These are phyloP conservation scores for Clarias macrocephalus DNA, from an alignment of 2,113 vertebrate genomes.

Conservation along the genomic window DNA sequence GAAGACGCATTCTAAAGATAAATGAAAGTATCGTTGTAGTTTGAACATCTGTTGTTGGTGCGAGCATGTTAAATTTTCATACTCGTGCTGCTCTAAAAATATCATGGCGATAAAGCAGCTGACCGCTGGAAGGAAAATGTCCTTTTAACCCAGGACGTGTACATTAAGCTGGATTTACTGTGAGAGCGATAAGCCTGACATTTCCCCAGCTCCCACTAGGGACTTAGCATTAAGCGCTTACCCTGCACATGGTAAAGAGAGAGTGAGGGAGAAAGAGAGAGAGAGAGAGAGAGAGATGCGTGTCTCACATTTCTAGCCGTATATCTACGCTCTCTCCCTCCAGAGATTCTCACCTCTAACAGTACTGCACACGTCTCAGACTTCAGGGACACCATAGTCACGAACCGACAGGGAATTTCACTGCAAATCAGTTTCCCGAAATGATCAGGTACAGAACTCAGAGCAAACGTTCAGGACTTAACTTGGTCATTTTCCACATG, in stretches of 20 bases:
- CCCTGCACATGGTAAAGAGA: background rate
- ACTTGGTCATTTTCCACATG: background rate
- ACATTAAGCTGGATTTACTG: constrained; percentile 30
- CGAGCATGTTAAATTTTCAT: background rate
- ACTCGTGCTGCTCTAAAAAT: background rate
- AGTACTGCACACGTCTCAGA: constrained; percentile 72
- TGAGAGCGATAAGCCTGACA: constrained; percentile 14
- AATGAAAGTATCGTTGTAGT: background rate
- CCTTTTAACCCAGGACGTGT: background rate
- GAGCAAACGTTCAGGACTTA: background rate
- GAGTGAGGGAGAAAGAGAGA: background rate
- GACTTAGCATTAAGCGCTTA: background rate
- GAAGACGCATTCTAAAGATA: background rate
- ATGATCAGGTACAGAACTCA: background rate
- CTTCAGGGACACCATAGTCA: constrained; percentile 54
- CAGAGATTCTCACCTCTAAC: constrained; percentile 67
- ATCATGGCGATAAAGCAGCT: background rate
- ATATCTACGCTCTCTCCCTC: constrained; percentile 56
- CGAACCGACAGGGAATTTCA: no score
- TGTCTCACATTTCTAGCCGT: constrained; percentile 58
- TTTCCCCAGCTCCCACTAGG: constrained; percentile 15
- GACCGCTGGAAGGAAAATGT: background rate
- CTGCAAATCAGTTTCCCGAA: background rate
- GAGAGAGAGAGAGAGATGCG: constrained; percentile 18
- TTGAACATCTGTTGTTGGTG: background rate